Evolutionary conservation across 2,113 vertebrate species (phyloP).

Genomic region (Saccopteryx leptura): DNA sequence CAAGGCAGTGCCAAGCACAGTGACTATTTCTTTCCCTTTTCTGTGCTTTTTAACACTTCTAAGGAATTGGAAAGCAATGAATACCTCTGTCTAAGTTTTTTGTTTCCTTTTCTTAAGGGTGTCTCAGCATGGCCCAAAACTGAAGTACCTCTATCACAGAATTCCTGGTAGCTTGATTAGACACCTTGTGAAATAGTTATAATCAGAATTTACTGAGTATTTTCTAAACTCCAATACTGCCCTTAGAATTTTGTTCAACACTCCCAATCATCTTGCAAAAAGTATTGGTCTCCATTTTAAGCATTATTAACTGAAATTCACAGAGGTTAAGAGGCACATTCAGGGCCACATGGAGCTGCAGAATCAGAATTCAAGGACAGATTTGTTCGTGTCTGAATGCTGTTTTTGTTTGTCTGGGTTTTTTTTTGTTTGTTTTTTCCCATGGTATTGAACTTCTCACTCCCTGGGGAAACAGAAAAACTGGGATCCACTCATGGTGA

Average conservation of each 20-base stretch:
- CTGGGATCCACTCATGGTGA: neutral
- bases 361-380: neutral
- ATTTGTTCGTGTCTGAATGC: conserved; percentile 13
- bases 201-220: conserved; percentile 33
- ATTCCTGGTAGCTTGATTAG: conserved; percentile 1
- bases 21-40: neutral
- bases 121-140: conserved; percentile 5
- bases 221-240: conserved; percentile 24
- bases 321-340: neutral
- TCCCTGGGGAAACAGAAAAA: neutral
- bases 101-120: conserved; percentile 32
- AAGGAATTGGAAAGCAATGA: conserved; percentile 14
- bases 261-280: neutral
- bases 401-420: neutral
- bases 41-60: neutral
- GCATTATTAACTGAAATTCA: conserved; percentile 1
- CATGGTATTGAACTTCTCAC: neutral
- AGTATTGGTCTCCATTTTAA: neutral
- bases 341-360: neutral
- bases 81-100: neutral
- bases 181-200: neutral
- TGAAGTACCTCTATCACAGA: neutral
- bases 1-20: neutral
- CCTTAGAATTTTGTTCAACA: neutral
- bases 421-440: neutral